A percentile compares a stretch with the other conserved stretches of the same genome.
Conservation (phyloP, 2,888 invertebrate species). For the Cabera pusaria region DNA sequence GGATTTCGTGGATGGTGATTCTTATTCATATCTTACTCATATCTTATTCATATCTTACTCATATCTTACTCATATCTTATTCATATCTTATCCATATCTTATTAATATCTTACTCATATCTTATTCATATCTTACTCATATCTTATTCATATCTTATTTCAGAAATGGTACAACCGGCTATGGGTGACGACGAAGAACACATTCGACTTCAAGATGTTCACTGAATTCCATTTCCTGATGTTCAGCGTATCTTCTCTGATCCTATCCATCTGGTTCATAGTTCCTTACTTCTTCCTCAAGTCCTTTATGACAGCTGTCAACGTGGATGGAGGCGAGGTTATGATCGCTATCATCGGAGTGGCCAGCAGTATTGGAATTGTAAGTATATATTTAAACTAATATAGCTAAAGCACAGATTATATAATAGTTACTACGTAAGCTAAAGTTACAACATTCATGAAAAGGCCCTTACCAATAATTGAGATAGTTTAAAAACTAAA, state of each 20-base stretch:
- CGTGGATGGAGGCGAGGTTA: constrained; percentile 87
- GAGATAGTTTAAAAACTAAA: no score
- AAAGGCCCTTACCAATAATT: no score
- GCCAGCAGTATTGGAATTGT: constrained; percentile 95
- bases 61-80: no score
- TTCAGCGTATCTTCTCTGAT: constrained; percentile 93
- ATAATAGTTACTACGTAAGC: no score
- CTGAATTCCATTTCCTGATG: constrained; percentile 90
- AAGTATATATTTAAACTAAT: constrained; percentile 45
- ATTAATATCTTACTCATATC: no score
- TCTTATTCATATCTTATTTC: no score
- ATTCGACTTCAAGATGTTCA: constrained; percentile 91
- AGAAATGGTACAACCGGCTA: constrained; percentile 90
- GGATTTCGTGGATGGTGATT: neutral
- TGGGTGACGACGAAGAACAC: constrained; percentile 86
- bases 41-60: no score
- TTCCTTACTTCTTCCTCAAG: constrained; percentile 94
- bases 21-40: no score
- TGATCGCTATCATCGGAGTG: constrained; percentile 93
- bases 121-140: no score
- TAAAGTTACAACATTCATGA: no score
- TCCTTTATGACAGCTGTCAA: constrained; percentile 84
- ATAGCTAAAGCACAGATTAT: no score
- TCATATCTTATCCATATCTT: no score
- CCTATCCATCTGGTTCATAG: constrained; percentile 96